Conservation (phyloP, 2,113 vertebrate genomes). For the western clawed frog (Xenopus tropicalis) region UCB_Xtro_10.0 CM004447.2:37365501-37366000, state of each 20-base stretch:
- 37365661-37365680: constrained; percentile 33
- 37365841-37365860: constrained; percentile 12
- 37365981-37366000: too few relatives aligned
- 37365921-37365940: background rate
- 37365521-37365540: too few relatives aligned
- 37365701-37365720: background rate
- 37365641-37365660: constrained; percentile 33
- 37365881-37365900: constrained; percentile 9
- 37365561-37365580: too few relatives aligned
- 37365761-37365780: constrained; percentile 2
- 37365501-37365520: too few relatives aligned
- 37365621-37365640: background rate
- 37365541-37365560: too few relatives aligned
- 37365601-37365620: too few relatives aligned
- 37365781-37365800: background rate
- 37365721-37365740: constrained; percentile 27
- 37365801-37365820: background rate
- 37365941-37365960: too few relatives aligned
- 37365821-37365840: background rate
- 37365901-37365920: constrained; percentile 3
- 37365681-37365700: background rate
- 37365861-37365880: constrained; percentile 11
- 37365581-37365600: too few relatives aligned
- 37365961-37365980: too few relatives aligned
- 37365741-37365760: constrained; percentile 14